Conservation (phyloP, 2,888 invertebrate genomes). For the Dolichomitus sp. region DNA sequence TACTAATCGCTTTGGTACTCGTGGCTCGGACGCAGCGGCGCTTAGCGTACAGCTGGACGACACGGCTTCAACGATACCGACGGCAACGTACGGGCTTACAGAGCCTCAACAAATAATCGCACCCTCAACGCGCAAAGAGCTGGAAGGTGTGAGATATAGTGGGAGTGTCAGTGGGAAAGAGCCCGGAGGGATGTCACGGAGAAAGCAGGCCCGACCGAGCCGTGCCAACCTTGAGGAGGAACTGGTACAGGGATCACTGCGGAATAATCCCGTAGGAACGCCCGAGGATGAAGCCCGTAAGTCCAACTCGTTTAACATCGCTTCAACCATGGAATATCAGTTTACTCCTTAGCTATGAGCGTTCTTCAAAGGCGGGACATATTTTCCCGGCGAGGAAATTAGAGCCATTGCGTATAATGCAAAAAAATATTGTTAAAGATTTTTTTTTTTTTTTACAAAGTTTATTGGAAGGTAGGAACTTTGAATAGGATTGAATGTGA, state of each 20-base stretch:
- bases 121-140: conserved; percentile 7
- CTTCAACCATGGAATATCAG: background rate
- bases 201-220: conserved; percentile 86
- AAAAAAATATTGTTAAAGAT: background rate
- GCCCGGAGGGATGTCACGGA: conserved; percentile 84
- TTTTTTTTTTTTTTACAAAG: too few relatives aligned
- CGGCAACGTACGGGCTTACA: background rate
- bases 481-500: too few relatives aligned
- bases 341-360: background rate
- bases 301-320: conserved; percentile 66
- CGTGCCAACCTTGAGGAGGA: conserved; percentile 86
- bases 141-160: conserved; percentile 35
- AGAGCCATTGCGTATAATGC: background rate
- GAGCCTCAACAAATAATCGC: background rate
- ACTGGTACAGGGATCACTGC: conserved; percentile 82
- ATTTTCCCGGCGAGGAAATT: background rate
- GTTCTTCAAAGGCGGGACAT: background rate
- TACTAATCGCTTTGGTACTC: background rate
- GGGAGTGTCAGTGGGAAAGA: conserved; percentile 63
- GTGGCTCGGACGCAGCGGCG: background rate
- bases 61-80: background rate
- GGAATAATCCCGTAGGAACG: conserved; percentile 79
- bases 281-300: conserved; percentile 81
- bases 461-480: too few relatives aligned
- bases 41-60: background rate